phyloP scores from a whole-genome alignment of 1,140 invertebrate genomes.

The Choristoneura fumiferana region DNA sequence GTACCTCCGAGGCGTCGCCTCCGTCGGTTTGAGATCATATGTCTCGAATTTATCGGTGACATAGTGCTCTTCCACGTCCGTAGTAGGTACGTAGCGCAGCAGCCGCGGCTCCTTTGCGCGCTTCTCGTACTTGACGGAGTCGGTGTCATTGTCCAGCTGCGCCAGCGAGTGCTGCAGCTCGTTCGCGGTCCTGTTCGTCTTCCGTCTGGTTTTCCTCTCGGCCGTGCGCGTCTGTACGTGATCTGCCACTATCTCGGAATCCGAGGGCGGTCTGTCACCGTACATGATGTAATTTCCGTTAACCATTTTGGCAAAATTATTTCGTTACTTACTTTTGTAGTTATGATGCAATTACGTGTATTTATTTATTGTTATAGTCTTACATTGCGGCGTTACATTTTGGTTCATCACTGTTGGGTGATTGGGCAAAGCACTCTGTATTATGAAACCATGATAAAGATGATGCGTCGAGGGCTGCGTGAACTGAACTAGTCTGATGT shows the following conservation, averaged over 20 bases:
- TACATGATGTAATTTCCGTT: conserved; percentile 71
- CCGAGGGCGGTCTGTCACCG: conserved; percentile 63
- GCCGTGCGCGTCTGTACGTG: conserved; percentile 62
- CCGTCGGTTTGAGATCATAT: conserved; percentile 57
- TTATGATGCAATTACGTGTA: neutral
- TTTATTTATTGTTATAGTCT: conserved; percentile 3
- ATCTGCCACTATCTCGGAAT: conserved; percentile 64
- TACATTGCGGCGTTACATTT: conserved; percentile 21
- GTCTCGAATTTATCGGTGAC: conserved; percentile 66
- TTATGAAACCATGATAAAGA: conserved; percentile 2
- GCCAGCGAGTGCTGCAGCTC: conserved; percentile 51
- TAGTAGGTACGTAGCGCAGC: conserved; percentile 64
- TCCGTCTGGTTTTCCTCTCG: conserved; percentile 56
- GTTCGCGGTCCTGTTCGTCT: conserved; percentile 51
- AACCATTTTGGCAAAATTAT: conserved; percentile 51
- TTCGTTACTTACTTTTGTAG: neutral
- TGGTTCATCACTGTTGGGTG: neutral
- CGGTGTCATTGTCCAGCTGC: conserved; percentile 68
- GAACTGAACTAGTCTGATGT: conserved; percentile 3
- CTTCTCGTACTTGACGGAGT: conserved; percentile 68
- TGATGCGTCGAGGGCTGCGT: neutral
- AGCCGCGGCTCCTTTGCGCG: conserved; percentile 64
- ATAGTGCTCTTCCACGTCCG: conserved; percentile 60
- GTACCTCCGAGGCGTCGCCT: conserved; percentile 53
- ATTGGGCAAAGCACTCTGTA: neutral